These are phyloP conservation scores for Steinernema feltiae DNA, from an alignment of 1,140 invertebrate species.

Conservation along the genomic window DNA sequence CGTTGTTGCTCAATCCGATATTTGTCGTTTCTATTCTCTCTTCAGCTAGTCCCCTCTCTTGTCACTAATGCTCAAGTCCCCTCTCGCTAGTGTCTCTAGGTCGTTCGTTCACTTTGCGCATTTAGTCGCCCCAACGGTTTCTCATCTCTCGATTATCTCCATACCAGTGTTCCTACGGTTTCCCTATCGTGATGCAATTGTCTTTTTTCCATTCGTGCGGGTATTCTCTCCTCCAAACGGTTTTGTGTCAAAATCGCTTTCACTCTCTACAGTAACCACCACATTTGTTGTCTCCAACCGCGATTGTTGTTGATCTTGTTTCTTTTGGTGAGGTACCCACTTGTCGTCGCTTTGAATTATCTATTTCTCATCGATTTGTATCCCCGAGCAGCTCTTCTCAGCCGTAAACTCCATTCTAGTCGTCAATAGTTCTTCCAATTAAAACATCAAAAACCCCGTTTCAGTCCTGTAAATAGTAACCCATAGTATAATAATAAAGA, in stretches of 20 bases:
- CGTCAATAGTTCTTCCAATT: too few relatives aligned
- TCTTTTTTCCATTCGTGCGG: background rate
- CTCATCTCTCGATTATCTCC: background rate
- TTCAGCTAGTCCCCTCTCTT: background rate
- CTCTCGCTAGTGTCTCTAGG: background rate
- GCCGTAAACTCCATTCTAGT: too few relatives aligned
- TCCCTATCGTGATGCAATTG: slow-evolving; percentile 9
- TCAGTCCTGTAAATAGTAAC: too few relatives aligned
- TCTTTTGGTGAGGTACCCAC: background rate
- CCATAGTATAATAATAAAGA: too few relatives aligned
- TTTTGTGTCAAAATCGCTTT: slow-evolving; percentile 15
- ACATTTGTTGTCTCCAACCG: background rate
- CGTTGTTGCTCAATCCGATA: slow-evolving; percentile 3
- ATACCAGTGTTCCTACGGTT: slow-evolving; percentile 14
- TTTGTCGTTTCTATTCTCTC: background rate
- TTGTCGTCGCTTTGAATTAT: background rate
- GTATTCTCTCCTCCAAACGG: slow-evolving; percentile 6
- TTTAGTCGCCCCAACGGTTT: background rate
- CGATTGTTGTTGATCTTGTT: background rate
- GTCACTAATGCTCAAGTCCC: background rate
- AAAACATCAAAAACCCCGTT: too few relatives aligned
- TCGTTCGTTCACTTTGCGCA: background rate
- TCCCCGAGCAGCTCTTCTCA: too few relatives aligned
- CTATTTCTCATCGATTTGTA: too few relatives aligned
- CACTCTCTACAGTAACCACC: background rate